phyloP scores from a whole-genome alignment of 2,797 vertebrate species.

The Picus viridis region DNA sequence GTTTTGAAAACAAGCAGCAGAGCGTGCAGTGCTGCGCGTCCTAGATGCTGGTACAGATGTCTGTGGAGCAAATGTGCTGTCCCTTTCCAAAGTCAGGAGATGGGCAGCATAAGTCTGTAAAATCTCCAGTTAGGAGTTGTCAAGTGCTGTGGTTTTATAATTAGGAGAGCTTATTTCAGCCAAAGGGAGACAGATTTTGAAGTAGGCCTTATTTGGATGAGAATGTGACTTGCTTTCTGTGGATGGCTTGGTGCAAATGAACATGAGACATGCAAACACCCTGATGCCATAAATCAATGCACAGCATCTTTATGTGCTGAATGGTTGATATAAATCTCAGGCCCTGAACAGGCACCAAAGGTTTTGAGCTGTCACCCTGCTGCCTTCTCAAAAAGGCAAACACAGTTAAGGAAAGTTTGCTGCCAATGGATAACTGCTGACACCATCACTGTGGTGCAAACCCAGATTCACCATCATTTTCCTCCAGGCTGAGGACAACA shows the following conservation, averaged over 20 bases:
- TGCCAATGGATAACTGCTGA: neutral
- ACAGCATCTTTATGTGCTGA: constrained; percentile 19
- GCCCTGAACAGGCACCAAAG: constrained; percentile 10
- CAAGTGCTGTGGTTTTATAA: constrained; percentile 15
- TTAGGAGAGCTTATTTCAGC: constrained; percentile 25
- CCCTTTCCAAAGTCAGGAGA: neutral
- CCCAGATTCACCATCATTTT: neutral
- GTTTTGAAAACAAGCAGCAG: neutral
- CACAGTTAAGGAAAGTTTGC: constrained; percentile 4
- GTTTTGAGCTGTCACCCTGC: neutral
- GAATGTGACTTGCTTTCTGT: neutral
- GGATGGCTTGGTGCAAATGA: constrained; percentile 43
- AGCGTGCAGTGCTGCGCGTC: fast-evolving
- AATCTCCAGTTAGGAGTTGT: neutral
- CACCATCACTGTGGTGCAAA: neutral
- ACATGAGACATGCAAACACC: constrained; percentile 37
- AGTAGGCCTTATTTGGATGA: constrained; percentile 44
- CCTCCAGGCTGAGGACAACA: neutral
- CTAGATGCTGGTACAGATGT: neutral
- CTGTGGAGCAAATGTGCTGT: neutral
- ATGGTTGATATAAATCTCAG: constrained; percentile 42
- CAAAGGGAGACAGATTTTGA: constrained; percentile 2
- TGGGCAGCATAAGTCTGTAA: neutral
- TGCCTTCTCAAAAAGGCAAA: constrained; percentile 4
- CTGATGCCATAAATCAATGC: constrained; percentile 27